Conservation (phyloP, 2,113 vertebrate genomes). For the Xenopus borealis region DNA sequence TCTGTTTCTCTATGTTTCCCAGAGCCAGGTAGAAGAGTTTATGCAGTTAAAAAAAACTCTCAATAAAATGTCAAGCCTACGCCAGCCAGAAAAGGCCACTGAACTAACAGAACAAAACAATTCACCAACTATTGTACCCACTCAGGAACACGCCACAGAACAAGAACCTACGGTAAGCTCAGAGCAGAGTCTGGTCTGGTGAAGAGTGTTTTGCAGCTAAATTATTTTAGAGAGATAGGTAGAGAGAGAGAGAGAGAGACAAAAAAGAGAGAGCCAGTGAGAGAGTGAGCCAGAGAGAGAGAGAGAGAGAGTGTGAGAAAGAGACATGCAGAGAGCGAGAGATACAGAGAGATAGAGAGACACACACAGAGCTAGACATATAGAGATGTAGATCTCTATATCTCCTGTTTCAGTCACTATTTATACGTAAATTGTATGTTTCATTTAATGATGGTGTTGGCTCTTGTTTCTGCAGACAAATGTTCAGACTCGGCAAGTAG, state of each 20-base stretch:
- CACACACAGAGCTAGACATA: too few species aligned
- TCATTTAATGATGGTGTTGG: too few species aligned
- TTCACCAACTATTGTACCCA: not conserved
- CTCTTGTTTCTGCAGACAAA: slow-evolving; percentile 2
- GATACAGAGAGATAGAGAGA: too few species aligned
- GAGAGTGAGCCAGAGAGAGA: too few species aligned
- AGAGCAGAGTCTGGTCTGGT: slow-evolving; percentile 11
- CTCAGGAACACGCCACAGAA: not conserved
- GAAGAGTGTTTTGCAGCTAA: not conserved
- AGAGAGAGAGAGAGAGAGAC: too few species aligned
- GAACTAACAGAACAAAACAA: not conserved
- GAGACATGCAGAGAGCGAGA: too few species aligned
- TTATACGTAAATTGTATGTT: too few species aligned
- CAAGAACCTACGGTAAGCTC: not conserved
- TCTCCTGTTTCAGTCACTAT: too few species aligned
- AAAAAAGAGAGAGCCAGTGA: too few species aligned
- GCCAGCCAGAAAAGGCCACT: slow-evolving; percentile 55
- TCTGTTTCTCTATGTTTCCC: slow-evolving; percentile 38
- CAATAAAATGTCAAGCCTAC: slow-evolving; percentile 69
- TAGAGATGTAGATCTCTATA: too few species aligned
- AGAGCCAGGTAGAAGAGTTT: slow-evolving; percentile 89
- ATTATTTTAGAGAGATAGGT: too few species aligned
- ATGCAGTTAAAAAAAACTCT: slow-evolving; percentile 84
- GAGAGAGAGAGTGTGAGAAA: too few species aligned
- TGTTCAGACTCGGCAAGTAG: slow-evolving; percentile 13